These are phyloP conservation scores for Tarsius wallacei DNA, from an alignment of 2,797 vertebrate species.

Conservation along the genomic window DNA sequence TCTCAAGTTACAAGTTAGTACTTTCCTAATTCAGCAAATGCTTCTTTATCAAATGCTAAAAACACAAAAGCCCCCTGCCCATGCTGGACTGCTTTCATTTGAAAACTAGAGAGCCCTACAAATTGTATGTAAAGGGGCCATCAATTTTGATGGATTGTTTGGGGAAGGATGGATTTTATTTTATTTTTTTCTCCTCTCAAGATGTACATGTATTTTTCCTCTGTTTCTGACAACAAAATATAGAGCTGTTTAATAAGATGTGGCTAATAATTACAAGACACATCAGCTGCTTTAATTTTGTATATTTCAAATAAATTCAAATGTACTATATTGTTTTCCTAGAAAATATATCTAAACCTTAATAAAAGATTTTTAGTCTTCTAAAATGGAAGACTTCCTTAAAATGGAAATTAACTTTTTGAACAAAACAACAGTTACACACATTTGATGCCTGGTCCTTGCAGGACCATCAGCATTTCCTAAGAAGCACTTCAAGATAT, in stretches of 20 bases:
- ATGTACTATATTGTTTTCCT: conserved; percentile 74
- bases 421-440: conserved; percentile 52
- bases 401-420: conserved; percentile 79
- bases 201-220: conserved; percentile 92
- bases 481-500: conserved; percentile 52
- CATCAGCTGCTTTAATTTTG: conserved; percentile 87
- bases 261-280: conserved; percentile 95
- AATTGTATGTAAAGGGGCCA: conserved; percentile 93
- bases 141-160: conserved; percentile 97
- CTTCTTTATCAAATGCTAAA: conserved; percentile 83
- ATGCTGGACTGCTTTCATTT: conserved; percentile 93
- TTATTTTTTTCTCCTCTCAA: conserved; percentile 90
- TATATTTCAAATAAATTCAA: conserved; percentile 76
- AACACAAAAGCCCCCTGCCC: conserved; percentile 92
- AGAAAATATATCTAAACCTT: conserved; percentile 66
- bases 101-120: conserved; percentile 93
- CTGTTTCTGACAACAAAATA: conserved; percentile 88
- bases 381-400: no score
- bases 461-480: conserved; percentile 16
- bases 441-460: conserved; percentile 26
- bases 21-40: conserved; percentile 36
- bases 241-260: conserved; percentile 90
- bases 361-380: conserved; percentile 57
- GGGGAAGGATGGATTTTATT: conserved; percentile 94
- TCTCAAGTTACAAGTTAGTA: background rate